Percentiles rank a stretch among this genome's conserved stretches.
Conservation (phyloP, 2,888 invertebrate genomes). For the Lordiphosa fenestrarum region DNA sequence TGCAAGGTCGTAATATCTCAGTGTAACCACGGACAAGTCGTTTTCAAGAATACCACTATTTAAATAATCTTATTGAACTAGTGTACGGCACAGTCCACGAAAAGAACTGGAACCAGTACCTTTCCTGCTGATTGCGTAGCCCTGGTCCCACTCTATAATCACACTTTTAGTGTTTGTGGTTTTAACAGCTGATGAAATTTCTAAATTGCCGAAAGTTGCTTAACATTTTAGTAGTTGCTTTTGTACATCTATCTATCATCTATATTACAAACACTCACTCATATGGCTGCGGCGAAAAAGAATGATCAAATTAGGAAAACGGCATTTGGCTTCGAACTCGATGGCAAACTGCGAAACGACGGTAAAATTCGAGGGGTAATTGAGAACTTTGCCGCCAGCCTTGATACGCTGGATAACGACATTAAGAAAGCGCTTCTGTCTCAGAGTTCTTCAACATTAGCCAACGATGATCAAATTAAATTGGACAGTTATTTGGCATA, state of each 20-base stretch:
- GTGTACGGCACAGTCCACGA: too few relatives aligned
- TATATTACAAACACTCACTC: neutral
- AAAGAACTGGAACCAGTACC: too few relatives aligned
- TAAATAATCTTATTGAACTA: too few relatives aligned
- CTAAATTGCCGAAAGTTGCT: neutral
- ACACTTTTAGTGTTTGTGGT: too few relatives aligned
- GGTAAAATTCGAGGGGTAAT: slow-evolving; percentile 18
- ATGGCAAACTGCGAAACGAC: slow-evolving; percentile 18
- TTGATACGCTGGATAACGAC: slow-evolving; percentile 45
- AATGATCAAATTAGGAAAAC: neutral
- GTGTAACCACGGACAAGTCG: too few relatives aligned
- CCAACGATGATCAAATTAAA: slow-evolving; percentile 40
- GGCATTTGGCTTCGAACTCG: neutral
- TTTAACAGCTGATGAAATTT: too few relatives aligned
- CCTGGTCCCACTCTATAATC: too few relatives aligned
- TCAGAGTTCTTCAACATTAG: slow-evolving; percentile 4
- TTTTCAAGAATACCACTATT: too few relatives aligned
- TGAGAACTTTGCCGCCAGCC: slow-evolving; percentile 22
- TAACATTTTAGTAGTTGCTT: neutral
- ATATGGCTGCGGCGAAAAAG: neutral
- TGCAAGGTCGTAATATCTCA: too few relatives aligned
- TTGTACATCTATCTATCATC: too few relatives aligned
- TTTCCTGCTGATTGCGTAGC: too few relatives aligned
- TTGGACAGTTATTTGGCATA: slow-evolving; percentile 51
- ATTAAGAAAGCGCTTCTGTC: slow-evolving; percentile 25